Base-by-base conservation (phyloP, 2,888 invertebrate species). In the Drosophila falleni region DNA sequence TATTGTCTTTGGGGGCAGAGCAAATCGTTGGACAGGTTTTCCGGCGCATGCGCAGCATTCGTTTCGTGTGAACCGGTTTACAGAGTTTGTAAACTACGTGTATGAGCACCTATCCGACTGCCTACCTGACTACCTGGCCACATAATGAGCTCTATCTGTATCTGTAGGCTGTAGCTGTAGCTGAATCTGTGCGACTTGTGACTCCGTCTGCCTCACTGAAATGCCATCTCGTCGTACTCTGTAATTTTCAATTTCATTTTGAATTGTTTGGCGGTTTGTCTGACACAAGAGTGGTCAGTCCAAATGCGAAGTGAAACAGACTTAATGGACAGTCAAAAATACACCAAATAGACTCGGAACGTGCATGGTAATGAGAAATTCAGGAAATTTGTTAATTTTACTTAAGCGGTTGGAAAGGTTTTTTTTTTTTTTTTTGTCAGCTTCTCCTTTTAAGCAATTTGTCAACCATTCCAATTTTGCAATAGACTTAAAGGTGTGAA, bases 11-110 rank as follows among this genome's bases (percentile, higher is more conserved):
- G 59, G 71, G 81, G 65, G 71, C 79, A 71, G 79, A 83, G 79
- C 83, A 70, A 81, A 81, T 79, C 73, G 68, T 10, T 67, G 84
- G 84, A 87, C 83, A 87, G 83, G 83, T 84, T 84, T 87, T 87
- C 80, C 79, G 78, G 76, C 70, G 74, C 78, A 78, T 62, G 74
- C 79, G 71, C 74, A 64, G 68, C 62, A 56, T 44, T 47, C 44
- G 50, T 9, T 58, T 37, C 44, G 58, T 65, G 13, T 66, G 55
- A 82, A 82, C 82, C 87, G 83, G 83, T 86, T 83, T 81, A 64
- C 70, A 53, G 60, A 50, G 56, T 50, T 50, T 50, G 50, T 66
- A 58, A 58, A 58, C 58, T 37, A 58, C 47, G 58, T 37, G 47
- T 58, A 59, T 19, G 54, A 75, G 62, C 81, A 60, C 56, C 54